Percentiles rank a stretch among this genome's conserved stretches.
These are phyloP conservation scores for Popillia japonica DNA, from an alignment of 1,140 invertebrate species.

Conservation along the genomic window DNA sequence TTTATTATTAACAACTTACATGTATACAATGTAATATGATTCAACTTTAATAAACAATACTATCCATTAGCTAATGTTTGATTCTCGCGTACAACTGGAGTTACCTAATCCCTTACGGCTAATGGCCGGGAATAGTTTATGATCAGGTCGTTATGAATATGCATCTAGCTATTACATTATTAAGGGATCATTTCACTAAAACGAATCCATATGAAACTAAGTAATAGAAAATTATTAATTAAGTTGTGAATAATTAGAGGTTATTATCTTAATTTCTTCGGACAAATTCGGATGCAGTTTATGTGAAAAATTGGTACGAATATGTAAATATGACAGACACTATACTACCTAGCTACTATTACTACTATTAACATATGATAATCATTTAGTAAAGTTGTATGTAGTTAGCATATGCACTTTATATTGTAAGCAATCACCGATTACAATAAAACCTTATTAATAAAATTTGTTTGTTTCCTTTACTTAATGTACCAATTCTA, in stretches of 20 bases:
- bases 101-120: not conserved
- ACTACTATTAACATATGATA: slow-evolving; percentile 33
- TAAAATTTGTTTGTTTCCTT: slow-evolving; percentile 1
- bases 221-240: too few relatives aligned
- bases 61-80: not conserved
- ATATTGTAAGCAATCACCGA: slow-evolving; percentile 38
- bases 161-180: not conserved
- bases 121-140: not conserved
- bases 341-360: slow-evolving; percentile 27
- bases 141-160: not conserved
- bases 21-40: too few relatives aligned
- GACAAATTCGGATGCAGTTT: not conserved
- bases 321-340: slow-evolving; percentile 19
- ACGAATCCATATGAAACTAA: not conserved
- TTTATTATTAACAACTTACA: too few relatives aligned
- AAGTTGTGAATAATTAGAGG: too few relatives aligned
- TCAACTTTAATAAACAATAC: not conserved
- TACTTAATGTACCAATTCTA: not conserved
- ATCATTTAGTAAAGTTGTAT: slow-evolving; percentile 38
- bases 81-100: not conserved
- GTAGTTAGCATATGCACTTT: slow-evolving; percentile 37
- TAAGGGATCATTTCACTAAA: not conserved
- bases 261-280: not conserved
- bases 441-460: slow-evolving; percentile 38
- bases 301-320: not conserved